Conservation (phyloP, 2,113 vertebrate species). For the Psittacara wagleri region DNA sequence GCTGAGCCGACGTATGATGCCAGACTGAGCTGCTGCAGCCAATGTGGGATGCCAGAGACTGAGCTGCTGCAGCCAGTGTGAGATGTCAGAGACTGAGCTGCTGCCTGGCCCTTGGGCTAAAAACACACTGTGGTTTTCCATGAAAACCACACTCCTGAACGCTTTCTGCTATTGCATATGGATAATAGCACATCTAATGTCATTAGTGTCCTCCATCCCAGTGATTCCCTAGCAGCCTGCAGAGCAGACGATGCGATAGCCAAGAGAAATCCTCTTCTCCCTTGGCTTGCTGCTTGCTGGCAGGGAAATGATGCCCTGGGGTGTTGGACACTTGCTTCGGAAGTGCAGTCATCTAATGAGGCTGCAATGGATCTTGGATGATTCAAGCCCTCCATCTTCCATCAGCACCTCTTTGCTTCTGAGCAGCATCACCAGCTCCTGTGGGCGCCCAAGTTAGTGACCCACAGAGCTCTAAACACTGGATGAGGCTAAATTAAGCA, state of each 20-base stretch:
- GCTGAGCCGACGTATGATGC: neutral
- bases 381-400: neutral
- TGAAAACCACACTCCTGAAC: neutral
- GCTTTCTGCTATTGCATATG: neutral
- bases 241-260: rapidly evolving
- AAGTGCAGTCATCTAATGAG: neutral
- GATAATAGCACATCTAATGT: neutral
- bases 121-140: rapidly evolving
- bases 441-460: too few relatives aligned
- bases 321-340: neutral
- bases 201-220: neutral
- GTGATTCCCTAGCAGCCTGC: neutral
- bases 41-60: neutral
- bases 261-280: neutral
- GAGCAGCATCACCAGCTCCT: rapidly evolving
- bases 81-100: neutral
- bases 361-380: neutral
- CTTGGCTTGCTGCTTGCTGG: neutral
- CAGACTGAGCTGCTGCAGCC: neutral
- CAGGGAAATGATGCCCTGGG: neutral
- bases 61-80: neutral
- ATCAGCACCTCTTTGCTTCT: neutral
- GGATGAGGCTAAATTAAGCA: neutral
- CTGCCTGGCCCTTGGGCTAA: neutral
- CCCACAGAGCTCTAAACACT: neutral